A percentile compares a stretch with the other conserved stretches of the same genome.
These are phyloP conservation scores for Tetrapedia diversipes DNA, from an alignment of 2,888 invertebrate species.

Conservation along the genomic window DNA sequence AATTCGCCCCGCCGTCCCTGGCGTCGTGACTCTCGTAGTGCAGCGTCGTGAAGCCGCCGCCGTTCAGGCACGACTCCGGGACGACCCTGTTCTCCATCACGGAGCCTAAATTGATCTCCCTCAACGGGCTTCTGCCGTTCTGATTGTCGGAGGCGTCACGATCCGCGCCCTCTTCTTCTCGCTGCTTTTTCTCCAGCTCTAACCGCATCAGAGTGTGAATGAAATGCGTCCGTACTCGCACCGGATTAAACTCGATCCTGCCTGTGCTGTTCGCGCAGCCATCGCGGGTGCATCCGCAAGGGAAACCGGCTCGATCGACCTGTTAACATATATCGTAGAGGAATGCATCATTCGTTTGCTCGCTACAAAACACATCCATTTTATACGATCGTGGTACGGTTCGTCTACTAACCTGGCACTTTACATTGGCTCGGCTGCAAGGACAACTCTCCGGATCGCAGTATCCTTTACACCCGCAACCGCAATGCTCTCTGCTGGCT, in stretches of 20 bases:
- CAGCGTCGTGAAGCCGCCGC: conserved; percentile 87
- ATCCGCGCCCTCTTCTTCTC: conserved; percentile 84
- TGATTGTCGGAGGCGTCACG: conserved; percentile 82
- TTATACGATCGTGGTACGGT: too few relatives aligned
- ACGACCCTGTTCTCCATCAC: conserved; percentile 70
- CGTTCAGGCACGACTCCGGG: conserved; percentile 85
- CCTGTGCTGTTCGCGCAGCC: conserved; percentile 96
- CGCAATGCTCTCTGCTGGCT: conserved; percentile 95
- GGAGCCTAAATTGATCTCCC: conserved; percentile 71
- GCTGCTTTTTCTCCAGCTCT: conserved; percentile 93
- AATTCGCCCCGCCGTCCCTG: conserved; percentile 78
- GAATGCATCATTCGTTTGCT: background rate
- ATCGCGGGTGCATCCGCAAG: conserved; percentile 97
- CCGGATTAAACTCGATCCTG: conserved; percentile 97
- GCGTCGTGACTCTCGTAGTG: conserved; percentile 85
- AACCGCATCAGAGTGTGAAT: conserved; percentile 98
- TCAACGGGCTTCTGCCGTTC: conserved; percentile 74
- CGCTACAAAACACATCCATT: background rate
- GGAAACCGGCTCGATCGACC: conserved; percentile 97
- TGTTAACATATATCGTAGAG: conserved; percentile 68
- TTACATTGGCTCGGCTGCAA: conserved; percentile 97
- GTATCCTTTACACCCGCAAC: conserved; percentile 95
- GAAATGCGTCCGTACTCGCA: conserved; percentile 97
- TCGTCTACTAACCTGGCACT: conserved; percentile 89
- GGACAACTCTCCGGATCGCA: conserved; percentile 98